Evolutionary conservation across 2,113 vertebrate species (phyloP).

Genomic region (Conger conger): DNA sequence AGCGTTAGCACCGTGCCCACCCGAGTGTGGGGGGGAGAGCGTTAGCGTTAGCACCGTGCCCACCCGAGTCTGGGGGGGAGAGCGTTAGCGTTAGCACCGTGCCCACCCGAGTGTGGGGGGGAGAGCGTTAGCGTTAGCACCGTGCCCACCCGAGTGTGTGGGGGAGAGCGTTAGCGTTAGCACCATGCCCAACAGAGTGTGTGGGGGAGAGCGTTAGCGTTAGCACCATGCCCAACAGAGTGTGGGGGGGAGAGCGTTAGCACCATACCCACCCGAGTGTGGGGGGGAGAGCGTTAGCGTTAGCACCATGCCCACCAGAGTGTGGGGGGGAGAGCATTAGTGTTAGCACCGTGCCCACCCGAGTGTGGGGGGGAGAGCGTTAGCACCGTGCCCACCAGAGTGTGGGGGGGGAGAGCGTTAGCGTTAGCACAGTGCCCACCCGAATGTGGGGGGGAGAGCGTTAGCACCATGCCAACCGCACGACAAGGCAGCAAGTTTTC

Average conservation of each 20-base stretch:
- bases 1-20: background rate
- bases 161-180: conserved; percentile 21
- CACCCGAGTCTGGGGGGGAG: no score
- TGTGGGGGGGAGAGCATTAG: conserved; percentile 27
- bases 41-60: background rate
- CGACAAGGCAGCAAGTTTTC: no score
- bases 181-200: no score
- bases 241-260: conserved; percentile 19
- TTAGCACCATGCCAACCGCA: background rate
- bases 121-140: background rate
- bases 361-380: conserved; percentile 24
- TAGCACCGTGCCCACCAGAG: background rate
- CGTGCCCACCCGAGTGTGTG: no score
- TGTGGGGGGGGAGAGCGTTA: no score
- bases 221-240: background rate
- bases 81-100: background rate
- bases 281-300: conserved; percentile 24
- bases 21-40: no score
- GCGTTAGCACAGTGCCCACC: background rate
- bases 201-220: conserved; percentile 24
- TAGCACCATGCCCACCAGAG: background rate
- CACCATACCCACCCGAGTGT: no score
- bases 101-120: no score
- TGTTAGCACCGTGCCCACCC: background rate
- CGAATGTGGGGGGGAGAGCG: conserved; percentile 26